Base-by-base conservation (phyloP, 2,888 invertebrate species). In the Troglohyphantes excavatus region DNA sequence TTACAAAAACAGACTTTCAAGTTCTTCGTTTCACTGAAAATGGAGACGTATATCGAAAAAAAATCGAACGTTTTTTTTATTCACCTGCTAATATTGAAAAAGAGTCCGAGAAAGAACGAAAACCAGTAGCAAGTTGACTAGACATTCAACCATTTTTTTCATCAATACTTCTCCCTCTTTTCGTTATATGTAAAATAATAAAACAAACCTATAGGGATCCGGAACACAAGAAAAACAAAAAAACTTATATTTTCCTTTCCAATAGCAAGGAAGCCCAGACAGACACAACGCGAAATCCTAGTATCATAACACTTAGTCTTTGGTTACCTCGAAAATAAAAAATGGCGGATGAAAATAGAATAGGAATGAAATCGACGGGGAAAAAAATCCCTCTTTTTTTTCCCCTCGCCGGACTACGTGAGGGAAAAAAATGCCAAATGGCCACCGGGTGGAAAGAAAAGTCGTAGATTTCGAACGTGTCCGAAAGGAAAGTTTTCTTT, bases 391-490 rank as follows among this genome's bases (percentile, higher is more conserved):
- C 23, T 23, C 21, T 19, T 17, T 53, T 81, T 27, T 13, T 21
- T 29, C 33, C 33, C 46, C 26, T 33, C n/a, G 23, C 53, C 21
- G 29, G 7, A 9, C 63, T 82, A 82, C 82, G 82, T 82, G 70
- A 82, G 70, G 82, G 26, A 43, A 19, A 43, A 76, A 61, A 72
- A 72, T 33, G 27, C 73, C 73, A 63, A 82, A 83, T 83, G 73
- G 73, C 83, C 83, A 73, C 61, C 46, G 33, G 63, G n/a, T 53
- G 59, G 68, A 59, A 67, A 83, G 33, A 76, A 76, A 76, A 86
- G 78, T 78, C 86, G 78, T 86, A 86, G 86, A 78, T 79, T 78
- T 78, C 33, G 86, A 78, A 86, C 86, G 86, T 86, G 86, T 86
- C 78, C 78, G 75, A 72, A 75, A 78, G 76, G 78, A 43, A 61